Base-by-base conservation (phyloP, 2,113 vertebrate species). In the Litocranius walleri region DNA sequence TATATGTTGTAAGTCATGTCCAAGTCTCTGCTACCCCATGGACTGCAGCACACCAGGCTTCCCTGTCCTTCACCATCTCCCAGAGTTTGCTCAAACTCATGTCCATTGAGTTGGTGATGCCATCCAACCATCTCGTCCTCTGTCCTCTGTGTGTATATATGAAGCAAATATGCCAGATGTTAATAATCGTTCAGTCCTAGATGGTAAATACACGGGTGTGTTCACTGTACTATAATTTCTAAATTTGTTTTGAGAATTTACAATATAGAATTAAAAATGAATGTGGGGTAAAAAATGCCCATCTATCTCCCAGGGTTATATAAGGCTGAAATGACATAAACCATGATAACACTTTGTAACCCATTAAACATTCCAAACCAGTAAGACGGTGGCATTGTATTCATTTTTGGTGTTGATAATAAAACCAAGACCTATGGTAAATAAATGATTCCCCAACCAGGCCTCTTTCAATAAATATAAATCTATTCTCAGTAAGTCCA, bases 1-100 rank as follows among this genome's bases (percentile, higher is more conserved):
- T 8, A 1, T 16, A 25, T 15, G n/a, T n/a, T n/a, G n/a, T n/a
- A n/a, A n/a, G n/a, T n/a, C n/a, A n/a, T n/a, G 10, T 74, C 67
- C 67, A 25, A 6, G 3, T 6, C 21, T 40, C 36, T 40, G 19
- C n/a, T 25, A 2, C 13, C n/a, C 36, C 36, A 0, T 40, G 36
- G 36, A 40, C n/a, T 74, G n/a, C 19, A 12, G 67, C 2, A 74
- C 19, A 25, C n/a, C n/a, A 74, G 67, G 67, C 67, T 40, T 74
- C 10, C n/a, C 67, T 23, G 19, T 74, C n/a, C 19, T 40, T 71
- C n/a, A 23, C 67, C 1, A 2, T 71, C 67, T 71, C n/a, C n/a
- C n/a, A 74, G 67, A 40, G 19, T 23, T 40, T 74, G 67, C 67
- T 40, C 67, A 74, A 23, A 74, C 19, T 74, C 19, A 23, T 2